phyloP scores from a whole-genome alignment of 2,888 invertebrate species.

The Lasioglossum pauxillum region DNA sequence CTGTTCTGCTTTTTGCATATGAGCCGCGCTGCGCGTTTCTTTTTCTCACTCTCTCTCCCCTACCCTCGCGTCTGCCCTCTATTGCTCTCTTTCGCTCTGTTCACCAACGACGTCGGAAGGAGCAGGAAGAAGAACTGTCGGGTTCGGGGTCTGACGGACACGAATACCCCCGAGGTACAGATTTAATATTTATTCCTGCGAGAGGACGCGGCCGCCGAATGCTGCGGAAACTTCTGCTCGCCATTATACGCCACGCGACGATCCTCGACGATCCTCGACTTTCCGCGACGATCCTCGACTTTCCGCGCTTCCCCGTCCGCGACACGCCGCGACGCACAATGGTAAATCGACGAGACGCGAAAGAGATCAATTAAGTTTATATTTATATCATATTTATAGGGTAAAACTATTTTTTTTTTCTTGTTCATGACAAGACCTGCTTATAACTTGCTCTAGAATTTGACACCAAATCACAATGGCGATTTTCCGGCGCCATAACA shows the following conservation, averaged over 20 bases:
- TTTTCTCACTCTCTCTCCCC: slow-evolving; percentile 19
- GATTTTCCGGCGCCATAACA: no score
- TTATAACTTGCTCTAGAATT: no score
- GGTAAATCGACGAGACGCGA: not conserved
- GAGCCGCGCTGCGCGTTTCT: slow-evolving; percentile 45
- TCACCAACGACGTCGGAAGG: slow-evolving; percentile 25
- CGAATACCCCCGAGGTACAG: slow-evolving; percentile 57
- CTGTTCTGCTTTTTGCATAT: slow-evolving; percentile 73
- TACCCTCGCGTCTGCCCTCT: slow-evolving; percentile 1
- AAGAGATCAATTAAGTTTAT: not conserved
- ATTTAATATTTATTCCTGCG: slow-evolving; percentile 75
- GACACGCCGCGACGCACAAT: not conserved
- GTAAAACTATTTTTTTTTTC: no score
- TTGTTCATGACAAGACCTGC: no score
- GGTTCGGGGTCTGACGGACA: slow-evolving; percentile 32
- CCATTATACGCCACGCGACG: slow-evolving; percentile 35
- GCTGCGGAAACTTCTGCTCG: slow-evolving; percentile 44
- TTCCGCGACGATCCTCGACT: not conserved
- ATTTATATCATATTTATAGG: no score
- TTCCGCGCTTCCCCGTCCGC: not conserved
- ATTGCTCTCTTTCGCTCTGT: not conserved
- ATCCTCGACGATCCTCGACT: not conserved
- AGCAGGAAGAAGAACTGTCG: slow-evolving; percentile 17
- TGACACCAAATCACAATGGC: no score
- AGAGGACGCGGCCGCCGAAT: slow-evolving; percentile 47